Evolutionary conservation across 2,888 invertebrate species (phyloP).

Genomic region (Galeruca laticollis): DNA sequence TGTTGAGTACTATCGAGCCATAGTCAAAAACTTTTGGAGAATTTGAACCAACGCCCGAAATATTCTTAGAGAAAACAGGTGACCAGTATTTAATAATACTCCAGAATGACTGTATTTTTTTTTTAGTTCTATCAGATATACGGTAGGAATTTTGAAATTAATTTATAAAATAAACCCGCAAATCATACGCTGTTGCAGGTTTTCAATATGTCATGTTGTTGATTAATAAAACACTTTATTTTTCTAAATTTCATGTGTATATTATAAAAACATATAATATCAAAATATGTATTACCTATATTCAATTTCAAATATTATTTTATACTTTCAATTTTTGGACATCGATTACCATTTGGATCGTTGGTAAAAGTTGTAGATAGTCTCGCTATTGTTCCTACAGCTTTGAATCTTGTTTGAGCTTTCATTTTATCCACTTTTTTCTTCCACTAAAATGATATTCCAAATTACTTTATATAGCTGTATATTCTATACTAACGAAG

Average conservation of each 20-base stretch:
- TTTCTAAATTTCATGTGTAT: not conserved
- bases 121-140: too few species aligned
- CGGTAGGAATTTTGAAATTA: too few species aligned
- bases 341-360: slow-evolving; percentile 40
- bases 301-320: slow-evolving; percentile 8
- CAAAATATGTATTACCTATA: too few species aligned
- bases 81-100: too few species aligned
- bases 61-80: too few species aligned
- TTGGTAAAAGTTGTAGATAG: slow-evolving; percentile 65
- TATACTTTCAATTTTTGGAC: not conserved
- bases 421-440: slow-evolving; percentile 75
- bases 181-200: too few species aligned
- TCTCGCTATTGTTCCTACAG: slow-evolving; percentile 75
- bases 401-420: slow-evolving; percentile 76
- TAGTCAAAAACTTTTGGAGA: too few species aligned
- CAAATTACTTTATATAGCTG: slow-evolving; percentile 1
- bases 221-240: not conserved
- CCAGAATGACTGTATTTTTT: too few species aligned
- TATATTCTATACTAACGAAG: not conserved
- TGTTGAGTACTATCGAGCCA: too few species aligned
- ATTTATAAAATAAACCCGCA: too few species aligned
- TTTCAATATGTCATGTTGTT: too few species aligned
- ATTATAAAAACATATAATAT: not conserved
- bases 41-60: too few species aligned
- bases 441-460: slow-evolving; percentile 72